A percentile compares a stretch with the other conserved stretches of the same genome.
These are phyloP conservation scores for Ganaspis brasiliensis DNA, from an alignment of 2,888 invertebrate genomes.

Conservation along the genomic window DNA sequence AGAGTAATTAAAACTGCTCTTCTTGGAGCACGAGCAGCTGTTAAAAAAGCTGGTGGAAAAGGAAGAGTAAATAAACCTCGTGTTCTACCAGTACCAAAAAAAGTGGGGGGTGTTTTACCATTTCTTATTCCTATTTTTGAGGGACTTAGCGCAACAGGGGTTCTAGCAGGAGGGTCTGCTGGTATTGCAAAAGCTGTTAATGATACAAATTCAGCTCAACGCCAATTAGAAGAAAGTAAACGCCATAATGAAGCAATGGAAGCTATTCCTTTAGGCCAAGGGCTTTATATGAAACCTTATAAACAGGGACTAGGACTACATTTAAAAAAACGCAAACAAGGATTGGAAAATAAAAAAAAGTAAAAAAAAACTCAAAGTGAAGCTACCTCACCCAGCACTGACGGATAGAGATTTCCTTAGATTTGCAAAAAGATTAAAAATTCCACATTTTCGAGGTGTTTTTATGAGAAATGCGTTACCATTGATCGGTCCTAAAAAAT, in stretches of 20 bases:
- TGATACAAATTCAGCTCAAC: neutral
- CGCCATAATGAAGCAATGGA: neutral
- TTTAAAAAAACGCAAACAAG: neutral
- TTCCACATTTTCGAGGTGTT: neutral
- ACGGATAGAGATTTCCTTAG: neutral
- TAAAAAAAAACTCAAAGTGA: neutral
- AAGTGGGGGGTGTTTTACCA: neutral
- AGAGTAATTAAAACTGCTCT: neutral
- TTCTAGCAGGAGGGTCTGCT: neutral
- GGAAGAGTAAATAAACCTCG: neutral
- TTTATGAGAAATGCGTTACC: neutral
- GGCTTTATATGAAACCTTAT: neutral
- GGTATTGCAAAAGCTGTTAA: neutral
- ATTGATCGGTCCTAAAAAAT: neutral
- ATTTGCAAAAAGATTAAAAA: neutral
- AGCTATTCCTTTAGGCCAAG: neutral
- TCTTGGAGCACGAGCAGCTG: neutral
- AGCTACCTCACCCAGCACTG: neutral
- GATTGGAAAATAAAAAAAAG: too few species aligned
- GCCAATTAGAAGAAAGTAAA: neutral
- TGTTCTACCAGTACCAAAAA: neutral
- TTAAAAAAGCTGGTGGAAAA: neutral
- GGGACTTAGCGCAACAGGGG: neutral
- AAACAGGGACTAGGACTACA: neutral
- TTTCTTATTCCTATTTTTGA: slow-evolving; percentile 1